Evolutionary conservation across 2,113 vertebrate species (phyloP).

Genomic region (Turnix velox): DNA sequence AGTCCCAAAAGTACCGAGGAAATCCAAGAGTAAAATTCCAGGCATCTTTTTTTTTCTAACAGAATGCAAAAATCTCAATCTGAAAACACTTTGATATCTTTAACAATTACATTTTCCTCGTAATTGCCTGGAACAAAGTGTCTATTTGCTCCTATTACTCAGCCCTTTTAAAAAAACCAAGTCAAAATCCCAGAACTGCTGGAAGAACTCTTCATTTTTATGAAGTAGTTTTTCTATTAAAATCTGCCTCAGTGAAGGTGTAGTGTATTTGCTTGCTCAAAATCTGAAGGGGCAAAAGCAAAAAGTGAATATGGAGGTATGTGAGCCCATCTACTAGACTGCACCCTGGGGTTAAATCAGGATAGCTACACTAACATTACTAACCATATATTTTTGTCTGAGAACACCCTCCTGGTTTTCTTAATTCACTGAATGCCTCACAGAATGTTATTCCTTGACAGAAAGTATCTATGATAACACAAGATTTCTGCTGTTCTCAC

Average conservation of each 20-base stretch:
- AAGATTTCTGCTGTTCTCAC: neutral
- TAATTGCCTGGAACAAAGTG: neutral
- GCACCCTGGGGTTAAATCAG: neutral
- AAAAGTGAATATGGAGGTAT: neutral
- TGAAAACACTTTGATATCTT: neutral
- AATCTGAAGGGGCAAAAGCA: neutral
- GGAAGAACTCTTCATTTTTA: neutral
- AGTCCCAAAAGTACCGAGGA: neutral
- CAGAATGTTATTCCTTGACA: neutral
- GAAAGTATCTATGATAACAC: neutral
- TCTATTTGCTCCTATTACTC: neutral
- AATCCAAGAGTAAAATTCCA: slow-evolving; percentile 10
- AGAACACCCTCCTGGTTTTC: neutral
- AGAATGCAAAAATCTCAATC: neutral
- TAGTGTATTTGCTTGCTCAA: neutral
- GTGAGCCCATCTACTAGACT: neutral
- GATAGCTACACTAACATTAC: neutral
- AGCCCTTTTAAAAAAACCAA: neutral
- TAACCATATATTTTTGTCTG: neutral
- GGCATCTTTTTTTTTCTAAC: neutral
- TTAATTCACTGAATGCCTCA: neutral
- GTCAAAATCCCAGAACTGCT: neutral
- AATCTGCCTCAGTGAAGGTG: neutral
- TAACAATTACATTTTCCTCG: neutral
- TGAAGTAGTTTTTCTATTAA: neutral